These are phyloP conservation scores for Buceros bicornis DNA, from an alignment of 2,797 vertebrate species.

Conservation along the genomic window DNA sequence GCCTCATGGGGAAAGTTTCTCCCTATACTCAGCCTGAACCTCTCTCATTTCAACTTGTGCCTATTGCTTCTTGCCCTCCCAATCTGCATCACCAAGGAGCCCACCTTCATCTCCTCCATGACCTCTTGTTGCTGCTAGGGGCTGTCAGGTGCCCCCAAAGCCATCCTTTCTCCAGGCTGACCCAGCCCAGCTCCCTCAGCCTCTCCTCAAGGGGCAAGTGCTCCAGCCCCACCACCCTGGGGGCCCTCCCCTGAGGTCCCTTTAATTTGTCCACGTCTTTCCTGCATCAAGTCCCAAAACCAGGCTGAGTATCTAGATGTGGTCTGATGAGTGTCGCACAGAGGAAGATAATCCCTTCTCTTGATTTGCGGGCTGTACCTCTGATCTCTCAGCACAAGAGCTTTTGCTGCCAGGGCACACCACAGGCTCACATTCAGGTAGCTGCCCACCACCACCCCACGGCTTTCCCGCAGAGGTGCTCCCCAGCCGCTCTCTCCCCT, in stretches of 20 bases:
- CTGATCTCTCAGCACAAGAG: background rate
- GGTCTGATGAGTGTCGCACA: rapidly evolving
- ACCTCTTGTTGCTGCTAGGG: rapidly evolving
- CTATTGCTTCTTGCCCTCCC: background rate
- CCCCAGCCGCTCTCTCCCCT: background rate
- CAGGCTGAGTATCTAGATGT: background rate
- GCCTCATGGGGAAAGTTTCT: background rate
- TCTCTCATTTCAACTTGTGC: background rate
- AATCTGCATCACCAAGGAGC: background rate
- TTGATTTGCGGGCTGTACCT: rapidly evolving
- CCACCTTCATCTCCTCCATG: background rate
- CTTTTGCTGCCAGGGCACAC: background rate
- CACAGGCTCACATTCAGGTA: background rate
- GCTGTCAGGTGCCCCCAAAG: background rate
- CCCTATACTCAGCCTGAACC: background rate
- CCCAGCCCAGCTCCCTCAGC: background rate
- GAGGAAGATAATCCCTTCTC: background rate
- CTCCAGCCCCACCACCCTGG: background rate
- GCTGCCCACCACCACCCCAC: background rate
- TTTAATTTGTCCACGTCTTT: background rate
- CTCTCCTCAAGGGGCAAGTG: background rate
- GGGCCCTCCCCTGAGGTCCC: background rate
- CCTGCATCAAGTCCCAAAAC: background rate
- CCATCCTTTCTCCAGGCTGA: background rate
- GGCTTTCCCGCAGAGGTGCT: background rate